Conservation (phyloP, 2,888 invertebrate genomes). For the Athalia cordata region DNA sequence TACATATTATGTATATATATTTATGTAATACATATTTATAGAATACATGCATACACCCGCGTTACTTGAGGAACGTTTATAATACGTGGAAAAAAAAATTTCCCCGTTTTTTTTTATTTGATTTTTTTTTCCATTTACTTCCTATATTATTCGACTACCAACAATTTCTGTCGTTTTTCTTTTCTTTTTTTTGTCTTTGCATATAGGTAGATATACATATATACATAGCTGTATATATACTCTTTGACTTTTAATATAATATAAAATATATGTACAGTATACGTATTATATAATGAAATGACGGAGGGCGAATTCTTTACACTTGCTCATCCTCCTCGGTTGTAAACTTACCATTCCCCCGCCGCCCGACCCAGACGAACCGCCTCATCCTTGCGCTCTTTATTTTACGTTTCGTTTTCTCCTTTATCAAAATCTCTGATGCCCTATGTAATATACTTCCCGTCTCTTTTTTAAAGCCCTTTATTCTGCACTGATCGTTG, state of each 20-base stretch:
- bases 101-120: no score
- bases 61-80: not conserved
- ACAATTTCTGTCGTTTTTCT: not conserved
- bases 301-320: slow-evolving; percentile 19
- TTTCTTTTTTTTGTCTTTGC: not conserved
- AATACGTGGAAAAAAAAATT: no score
- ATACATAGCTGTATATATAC: not conserved
- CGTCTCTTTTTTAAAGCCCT: no score
- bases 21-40: not conserved
- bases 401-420: not conserved
- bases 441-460: no score
- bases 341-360: not conserved
- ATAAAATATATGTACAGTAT: no score
- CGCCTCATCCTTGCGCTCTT: not conserved
- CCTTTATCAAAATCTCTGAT: not conserved
- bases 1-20: not conserved
- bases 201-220: not conserved
- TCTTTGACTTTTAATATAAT: no score
- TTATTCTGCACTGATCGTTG: no score
- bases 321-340: not conserved
- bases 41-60: not conserved
- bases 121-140: no score
- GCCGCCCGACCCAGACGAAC: not conserved
- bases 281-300: slow-evolving; percentile 16
- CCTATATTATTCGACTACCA: no score